phyloP scores from a whole-genome alignment of 37 sponge, comb jelly and placozoan species.

The Beroe ovata region DNA sequence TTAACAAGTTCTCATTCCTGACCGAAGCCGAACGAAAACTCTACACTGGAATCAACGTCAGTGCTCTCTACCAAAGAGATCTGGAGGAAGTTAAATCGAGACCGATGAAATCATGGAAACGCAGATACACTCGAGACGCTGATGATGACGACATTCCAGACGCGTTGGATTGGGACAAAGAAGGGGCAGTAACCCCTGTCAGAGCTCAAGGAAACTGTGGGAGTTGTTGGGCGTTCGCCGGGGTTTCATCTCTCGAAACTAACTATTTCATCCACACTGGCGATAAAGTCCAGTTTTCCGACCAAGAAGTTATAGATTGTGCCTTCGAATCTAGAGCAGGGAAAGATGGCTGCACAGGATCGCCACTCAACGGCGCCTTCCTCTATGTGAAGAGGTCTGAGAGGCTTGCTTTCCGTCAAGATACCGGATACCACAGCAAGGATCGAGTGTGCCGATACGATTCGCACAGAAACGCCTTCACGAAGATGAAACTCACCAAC shows the following conservation, averaged over 20 bases:
- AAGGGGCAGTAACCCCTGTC: background rate
- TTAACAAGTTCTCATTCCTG: background rate
- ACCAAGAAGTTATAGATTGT: background rate
- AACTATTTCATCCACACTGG: background rate
- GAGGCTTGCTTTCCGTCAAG: background rate
- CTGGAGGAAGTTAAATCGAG: background rate
- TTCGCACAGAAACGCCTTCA: background rate
- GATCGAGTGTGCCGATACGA: background rate
- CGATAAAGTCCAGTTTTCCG: background rate
- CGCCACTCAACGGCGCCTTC: background rate
- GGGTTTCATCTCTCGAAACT: background rate
- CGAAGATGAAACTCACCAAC: background rate
- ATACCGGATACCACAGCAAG: background rate
- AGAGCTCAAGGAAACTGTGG: background rate
- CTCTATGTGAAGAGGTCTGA: background rate
- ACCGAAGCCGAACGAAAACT: background rate
- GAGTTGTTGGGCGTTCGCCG: background rate
- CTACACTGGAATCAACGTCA: background rate
- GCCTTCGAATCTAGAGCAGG: background rate
- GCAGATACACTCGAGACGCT: too few relatives aligned
- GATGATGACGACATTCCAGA: background rate
- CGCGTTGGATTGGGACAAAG: background rate
- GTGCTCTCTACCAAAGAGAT: background rate
- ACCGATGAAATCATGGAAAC: too few relatives aligned
- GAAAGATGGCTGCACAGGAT: background rate